Evolutionary conservation across 2,797 vertebrate genomes (phyloP), one percentile per base, ranked within the genome.

Genomic region (Cryptoprocta ferox): DNA sequence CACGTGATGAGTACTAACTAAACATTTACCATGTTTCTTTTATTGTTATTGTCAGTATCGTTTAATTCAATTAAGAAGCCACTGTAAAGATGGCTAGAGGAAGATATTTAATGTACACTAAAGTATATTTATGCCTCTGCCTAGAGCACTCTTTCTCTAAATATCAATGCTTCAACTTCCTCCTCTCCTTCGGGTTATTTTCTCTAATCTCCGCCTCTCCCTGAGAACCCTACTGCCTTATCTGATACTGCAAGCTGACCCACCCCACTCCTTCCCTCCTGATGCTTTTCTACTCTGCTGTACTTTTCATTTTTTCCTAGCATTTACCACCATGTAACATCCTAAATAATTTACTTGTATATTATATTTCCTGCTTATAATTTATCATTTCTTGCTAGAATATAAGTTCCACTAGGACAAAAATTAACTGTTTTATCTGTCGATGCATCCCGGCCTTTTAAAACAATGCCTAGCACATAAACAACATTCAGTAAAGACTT

Each of bases 61-160:
- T 95, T 92, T 45, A 83, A 53, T 85, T 53, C n/a, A 81, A 63
- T 71, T 78, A 68, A 89, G 82, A 94, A 37, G 8, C 75, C 16
- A 24, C 35, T 93, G 26, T 85, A 35, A 71, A 86, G 2, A 66
- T 84, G 59, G 35, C 21, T 81, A 73, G 26, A 81, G 28, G 42
- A 76, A 92, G 66, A 73, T 76, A 89, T 42, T 81, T 88, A 85
- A 42, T 81, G 3, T 56, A 53, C 37, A n/a, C 56, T 66, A 8
- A 92, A 70, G 16, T 66, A 50, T 92, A 70, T 81, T 81, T 82
- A 68, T 82, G 42, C 76, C 65, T 87, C 48, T 90, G 61, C 35
- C 68, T 56, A 30, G 37, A 53, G 9, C 9, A 65, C 39, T 56
- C 18, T 92, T 89, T 30, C 59, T 28, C 32, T 50, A 59, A 50